Evolutionary conservation across 2,888 invertebrate species (phyloP).

Genomic region (Lamproptera curius): DNA sequence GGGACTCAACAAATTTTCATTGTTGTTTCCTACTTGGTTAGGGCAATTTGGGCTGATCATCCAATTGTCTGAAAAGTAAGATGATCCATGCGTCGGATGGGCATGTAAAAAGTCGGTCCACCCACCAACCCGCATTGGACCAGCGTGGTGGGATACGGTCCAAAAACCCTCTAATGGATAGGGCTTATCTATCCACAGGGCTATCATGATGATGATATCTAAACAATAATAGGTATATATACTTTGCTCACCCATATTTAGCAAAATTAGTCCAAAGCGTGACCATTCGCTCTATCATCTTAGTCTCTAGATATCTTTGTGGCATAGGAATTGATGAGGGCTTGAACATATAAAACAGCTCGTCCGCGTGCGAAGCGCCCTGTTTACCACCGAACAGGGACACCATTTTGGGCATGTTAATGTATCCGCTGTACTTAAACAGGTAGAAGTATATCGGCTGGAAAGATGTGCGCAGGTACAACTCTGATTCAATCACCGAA

Average conservation of each 20-base stretch:
- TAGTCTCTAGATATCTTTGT: constrained; percentile 46
- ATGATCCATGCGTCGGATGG: no score
- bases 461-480: constrained; percentile 51
- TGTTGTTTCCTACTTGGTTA: no score
- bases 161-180: no score
- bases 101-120: no score
- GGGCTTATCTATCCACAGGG: no score
- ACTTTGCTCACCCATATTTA: constrained; percentile 59
- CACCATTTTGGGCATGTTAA: constrained; percentile 61
- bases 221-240: no score
- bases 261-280: constrained; percentile 71
- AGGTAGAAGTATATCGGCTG: constrained; percentile 63
- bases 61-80: no score
- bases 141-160: no score
- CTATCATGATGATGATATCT: no score
- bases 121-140: no score
- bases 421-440: constrained; percentile 58
- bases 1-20: no score
- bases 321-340: constrained; percentile 58
- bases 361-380: constrained; percentile 67
- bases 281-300: constrained; percentile 58
- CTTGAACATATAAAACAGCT: constrained; percentile 66
- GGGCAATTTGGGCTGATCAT: no score
- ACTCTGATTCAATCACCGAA: constrained; percentile 50
- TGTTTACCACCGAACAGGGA: constrained; percentile 43